Evolutionary conservation across 2,888 invertebrate species (phyloP).

Genomic region (Leptura quadrifasciata): DNA sequence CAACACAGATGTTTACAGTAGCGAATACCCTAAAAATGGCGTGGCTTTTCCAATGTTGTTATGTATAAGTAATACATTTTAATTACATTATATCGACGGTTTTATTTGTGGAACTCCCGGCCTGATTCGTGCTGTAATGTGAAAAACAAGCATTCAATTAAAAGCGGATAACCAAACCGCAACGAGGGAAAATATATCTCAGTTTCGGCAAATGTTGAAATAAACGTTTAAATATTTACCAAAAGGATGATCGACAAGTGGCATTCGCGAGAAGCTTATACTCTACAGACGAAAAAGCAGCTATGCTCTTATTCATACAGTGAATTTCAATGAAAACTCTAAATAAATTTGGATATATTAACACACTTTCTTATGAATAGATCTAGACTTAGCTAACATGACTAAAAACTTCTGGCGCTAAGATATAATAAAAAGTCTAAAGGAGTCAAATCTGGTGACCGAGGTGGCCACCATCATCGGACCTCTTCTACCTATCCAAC

Average conservation of each 20-base stretch:
- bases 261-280: background rate
- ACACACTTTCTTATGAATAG: too few species aligned
- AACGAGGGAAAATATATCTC: background rate
- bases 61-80: conserved; percentile 4
- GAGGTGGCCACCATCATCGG: too few species aligned
- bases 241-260: background rate
- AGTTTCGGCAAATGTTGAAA: conserved; percentile 5
- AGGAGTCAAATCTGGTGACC: too few species aligned
- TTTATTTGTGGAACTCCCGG: background rate
- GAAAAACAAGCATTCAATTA: conserved; percentile 6
- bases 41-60: background rate
- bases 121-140: background rate
- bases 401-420: too few species aligned
- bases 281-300: background rate
- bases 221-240: background rate
- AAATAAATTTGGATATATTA: too few species aligned
- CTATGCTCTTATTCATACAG: background rate
- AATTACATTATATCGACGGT: background rate
- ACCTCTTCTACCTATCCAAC: too few species aligned
- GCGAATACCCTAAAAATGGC: background rate
- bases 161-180: background rate
- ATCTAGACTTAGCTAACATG: too few species aligned
- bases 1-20: background rate
- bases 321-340: too few species aligned
- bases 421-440: too few species aligned